Percentiles rank a stretch among this genome's conserved stretches.
Conservation (phyloP, 1,140 invertebrate genomes). For the Drosophila rhopaloa region DNA sequence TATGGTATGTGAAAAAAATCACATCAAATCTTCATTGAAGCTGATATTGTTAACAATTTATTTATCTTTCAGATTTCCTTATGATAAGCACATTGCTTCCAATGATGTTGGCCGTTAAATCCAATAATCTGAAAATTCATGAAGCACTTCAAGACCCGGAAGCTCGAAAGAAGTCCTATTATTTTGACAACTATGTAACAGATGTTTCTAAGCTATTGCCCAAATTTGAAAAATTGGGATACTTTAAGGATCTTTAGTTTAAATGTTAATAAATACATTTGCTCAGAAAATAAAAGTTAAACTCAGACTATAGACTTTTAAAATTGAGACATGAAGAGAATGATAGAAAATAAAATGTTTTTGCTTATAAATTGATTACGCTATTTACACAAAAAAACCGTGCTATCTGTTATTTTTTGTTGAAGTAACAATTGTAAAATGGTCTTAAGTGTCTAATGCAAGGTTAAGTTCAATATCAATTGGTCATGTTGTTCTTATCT, state of each 20-base stretch:
- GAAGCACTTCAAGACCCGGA: constrained; percentile 18
- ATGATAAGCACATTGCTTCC: constrained; percentile 39
- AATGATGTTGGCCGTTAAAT: constrained; percentile 17
- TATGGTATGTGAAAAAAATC: constrained; percentile 37
- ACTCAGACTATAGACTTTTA: no score
- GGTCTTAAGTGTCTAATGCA: background rate
- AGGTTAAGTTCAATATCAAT: background rate
- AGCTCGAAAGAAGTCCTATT: constrained; percentile 26
- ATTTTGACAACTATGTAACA: constrained; percentile 21
- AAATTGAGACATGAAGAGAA: no score
- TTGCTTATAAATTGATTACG: background rate
- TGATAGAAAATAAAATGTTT: no score
- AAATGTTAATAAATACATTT: background rate
- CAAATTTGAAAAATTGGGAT: constrained; percentile 52
- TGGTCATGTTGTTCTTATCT: background rate
- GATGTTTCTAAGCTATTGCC: constrained; percentile 42
- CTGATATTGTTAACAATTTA: background rate
- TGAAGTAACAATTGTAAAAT: background rate
- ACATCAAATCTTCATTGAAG: no score
- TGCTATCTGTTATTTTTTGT: background rate
- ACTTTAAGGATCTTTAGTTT: constrained; percentile 34
- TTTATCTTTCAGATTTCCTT: constrained; percentile 46
- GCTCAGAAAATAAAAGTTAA: no score
- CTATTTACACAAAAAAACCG: background rate
- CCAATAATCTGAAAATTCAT: constrained; percentile 6